phyloP scores from a whole-genome alignment of 1,140 invertebrate genomes.

The Manduca sexta region DNA sequence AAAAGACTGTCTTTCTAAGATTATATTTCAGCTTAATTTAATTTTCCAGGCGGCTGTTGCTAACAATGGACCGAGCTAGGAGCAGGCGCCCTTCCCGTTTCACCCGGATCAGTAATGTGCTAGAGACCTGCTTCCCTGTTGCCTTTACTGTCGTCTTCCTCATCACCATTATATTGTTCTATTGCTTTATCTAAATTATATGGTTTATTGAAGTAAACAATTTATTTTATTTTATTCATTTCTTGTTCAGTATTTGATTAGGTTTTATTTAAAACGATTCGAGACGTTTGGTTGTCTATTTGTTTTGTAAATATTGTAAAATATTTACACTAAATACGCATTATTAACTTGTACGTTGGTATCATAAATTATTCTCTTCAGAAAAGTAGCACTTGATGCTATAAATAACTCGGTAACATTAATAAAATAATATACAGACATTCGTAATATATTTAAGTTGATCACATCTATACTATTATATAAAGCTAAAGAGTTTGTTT shows the following conservation, averaged over 20 bases:
- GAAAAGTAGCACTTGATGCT: too few relatives aligned
- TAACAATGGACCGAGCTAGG: conserved; percentile 34
- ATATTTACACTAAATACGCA: too few relatives aligned
- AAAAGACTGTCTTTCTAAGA: neutral
- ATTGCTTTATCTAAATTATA: conserved; percentile 45
- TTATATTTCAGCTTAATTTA: neutral
- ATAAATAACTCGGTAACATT: too few relatives aligned
- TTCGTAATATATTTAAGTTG: too few relatives aligned
- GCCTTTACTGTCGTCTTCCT: conserved; percentile 50
- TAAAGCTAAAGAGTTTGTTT: too few relatives aligned
- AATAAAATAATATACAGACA: too few relatives aligned
- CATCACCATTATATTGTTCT: conserved; percentile 49
- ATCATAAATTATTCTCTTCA: too few relatives aligned
- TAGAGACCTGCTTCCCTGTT: conserved; percentile 55
- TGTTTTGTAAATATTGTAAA: too few relatives aligned
- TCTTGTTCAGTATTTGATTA: neutral
- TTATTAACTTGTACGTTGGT: too few relatives aligned
- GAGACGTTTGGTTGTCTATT: too few relatives aligned
- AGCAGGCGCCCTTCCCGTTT: conserved; percentile 19
- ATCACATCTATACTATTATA: too few relatives aligned
- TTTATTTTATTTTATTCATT: conserved; percentile 9
- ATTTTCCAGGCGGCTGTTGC: conserved; percentile 51
- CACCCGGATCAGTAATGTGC: conserved; percentile 26
- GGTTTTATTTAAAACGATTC: too few relatives aligned
- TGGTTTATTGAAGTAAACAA: conserved; percentile 20